These are phyloP conservation scores for Gambusia holbrooki DNA, from an alignment of 2,113 vertebrate species.

Conservation along the genomic window DNA sequence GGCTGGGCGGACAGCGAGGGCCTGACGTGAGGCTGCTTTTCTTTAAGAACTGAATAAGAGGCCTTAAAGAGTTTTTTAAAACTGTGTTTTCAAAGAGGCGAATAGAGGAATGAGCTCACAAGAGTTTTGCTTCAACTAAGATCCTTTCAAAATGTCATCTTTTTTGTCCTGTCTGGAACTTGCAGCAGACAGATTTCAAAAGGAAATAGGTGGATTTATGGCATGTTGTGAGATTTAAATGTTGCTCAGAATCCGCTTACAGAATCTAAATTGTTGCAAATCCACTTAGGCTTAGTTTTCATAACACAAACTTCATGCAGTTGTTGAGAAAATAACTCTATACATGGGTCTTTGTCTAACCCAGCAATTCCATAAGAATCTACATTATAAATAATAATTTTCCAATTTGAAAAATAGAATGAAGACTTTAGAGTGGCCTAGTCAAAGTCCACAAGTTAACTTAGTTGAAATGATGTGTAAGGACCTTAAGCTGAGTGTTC, in stretches of 20 bases:
- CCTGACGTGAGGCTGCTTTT: constrained; percentile 52
- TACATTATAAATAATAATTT: neutral
- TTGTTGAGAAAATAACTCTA: neutral
- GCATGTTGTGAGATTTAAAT: constrained; percentile 25
- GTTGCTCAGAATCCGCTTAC: constrained; percentile 17
- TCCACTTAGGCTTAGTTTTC: constrained; percentile 9
- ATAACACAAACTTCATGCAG: neutral
- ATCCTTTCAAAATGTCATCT: constrained; percentile 5
- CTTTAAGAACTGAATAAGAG: constrained; percentile 33
- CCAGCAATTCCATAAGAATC: neutral
- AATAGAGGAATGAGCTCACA: constrained; percentile 1
- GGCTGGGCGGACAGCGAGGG: constrained; percentile 43
- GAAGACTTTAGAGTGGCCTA: neutral
- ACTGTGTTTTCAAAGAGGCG: constrained; percentile 15
- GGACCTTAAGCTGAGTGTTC: too few species aligned
- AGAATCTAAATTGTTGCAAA: constrained; percentile 17
- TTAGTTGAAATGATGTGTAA: too few species aligned
- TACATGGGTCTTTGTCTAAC: neutral
- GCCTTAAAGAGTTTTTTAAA: constrained; percentile 41
- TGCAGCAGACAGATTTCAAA: neutral
- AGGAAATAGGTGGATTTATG: constrained; percentile 20
- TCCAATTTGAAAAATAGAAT: too few species aligned
- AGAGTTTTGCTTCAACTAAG: constrained; percentile 3
- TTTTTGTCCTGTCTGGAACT: constrained; percentile 7
- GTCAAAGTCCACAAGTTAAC: too few species aligned